A percentile compares a stretch with the other conserved stretches of the same genome.
Conservation (phyloP, 2,797 vertebrate genomes). For the Channa striata region DNA sequence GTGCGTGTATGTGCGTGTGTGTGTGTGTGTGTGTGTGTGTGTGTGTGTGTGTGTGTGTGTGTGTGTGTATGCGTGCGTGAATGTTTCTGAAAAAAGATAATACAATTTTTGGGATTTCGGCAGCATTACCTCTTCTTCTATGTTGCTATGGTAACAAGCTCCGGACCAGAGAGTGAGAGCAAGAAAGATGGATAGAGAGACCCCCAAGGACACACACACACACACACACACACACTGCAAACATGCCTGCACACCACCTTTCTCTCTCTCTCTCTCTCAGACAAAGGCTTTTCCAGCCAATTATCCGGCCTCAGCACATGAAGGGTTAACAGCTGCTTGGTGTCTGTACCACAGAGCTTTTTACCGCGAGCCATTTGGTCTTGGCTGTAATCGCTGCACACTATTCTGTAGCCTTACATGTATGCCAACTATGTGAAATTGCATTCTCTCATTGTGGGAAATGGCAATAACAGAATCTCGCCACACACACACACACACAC, state of each 20-base stretch:
- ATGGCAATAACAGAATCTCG: constrained; percentile 34
- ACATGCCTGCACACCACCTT: constrained; percentile 72
- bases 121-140: constrained; percentile 81
- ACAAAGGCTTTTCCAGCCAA: constrained; percentile 81
- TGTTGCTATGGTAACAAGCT: constrained; percentile 84
- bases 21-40: constrained; percentile 6
- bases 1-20: constrained; percentile 13
- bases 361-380: constrained; percentile 77
- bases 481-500: constrained; percentile 21
- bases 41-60: constrained; percentile 36
- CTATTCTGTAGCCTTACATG: constrained; percentile 60
- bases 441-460: constrained; percentile 59
- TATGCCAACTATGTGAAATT: constrained; percentile 64
- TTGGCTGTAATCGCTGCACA: constrained; percentile 71
- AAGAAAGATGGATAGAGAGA: constrained; percentile 79
- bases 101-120: constrained; percentile 82
- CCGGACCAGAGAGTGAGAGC: constrained; percentile 78
- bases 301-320: constrained; percentile 69
- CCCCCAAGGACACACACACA: constrained; percentile 76
- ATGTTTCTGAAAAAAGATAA: constrained; percentile 73
- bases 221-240: constrained; percentile 51
- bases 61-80: constrained; percentile 28
- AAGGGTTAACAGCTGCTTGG: constrained; percentile 78
- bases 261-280: constrained; percentile 53
- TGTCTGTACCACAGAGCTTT: constrained; percentile 77